These are phyloP conservation scores for Alviniconcha strummeri DNA, from an alignment of 2,888 invertebrate genomes.

Conservation along the genomic window DNA sequence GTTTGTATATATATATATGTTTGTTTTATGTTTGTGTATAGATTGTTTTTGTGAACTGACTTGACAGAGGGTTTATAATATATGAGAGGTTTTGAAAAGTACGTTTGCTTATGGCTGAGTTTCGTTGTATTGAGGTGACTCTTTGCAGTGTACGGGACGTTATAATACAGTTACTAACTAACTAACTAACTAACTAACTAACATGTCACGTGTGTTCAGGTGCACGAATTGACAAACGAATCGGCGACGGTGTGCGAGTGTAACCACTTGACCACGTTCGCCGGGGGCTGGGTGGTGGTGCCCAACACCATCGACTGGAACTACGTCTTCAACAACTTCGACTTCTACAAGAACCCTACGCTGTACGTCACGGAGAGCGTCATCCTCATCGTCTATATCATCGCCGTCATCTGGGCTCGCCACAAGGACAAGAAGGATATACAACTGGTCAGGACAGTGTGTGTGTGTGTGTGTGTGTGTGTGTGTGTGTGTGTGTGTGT, in stretches of 20 bases:
- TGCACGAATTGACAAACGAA: conserved; percentile 50
- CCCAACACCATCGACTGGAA: conserved; percentile 76
- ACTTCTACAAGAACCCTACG: conserved; percentile 74
- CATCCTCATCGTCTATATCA: conserved; percentile 68
- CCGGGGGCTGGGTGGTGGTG: conserved; percentile 74
- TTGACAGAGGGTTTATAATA: no score
- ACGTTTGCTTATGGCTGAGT: no score
- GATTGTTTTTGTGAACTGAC: no score
- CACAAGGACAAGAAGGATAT: conserved; percentile 73
- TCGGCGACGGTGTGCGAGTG: conserved; percentile 59
- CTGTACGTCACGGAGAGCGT: conserved; percentile 75
- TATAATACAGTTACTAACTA: no score
- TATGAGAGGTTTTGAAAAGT: no score
- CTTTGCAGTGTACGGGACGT: no score
- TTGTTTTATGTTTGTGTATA: no score
- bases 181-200: no score
- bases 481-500: not conserved
- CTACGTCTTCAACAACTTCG: conserved; percentile 74
- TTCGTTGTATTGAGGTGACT: no score
- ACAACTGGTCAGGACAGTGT: conserved; percentile 64
- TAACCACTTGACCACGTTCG: conserved; percentile 74
- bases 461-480: not conserved
- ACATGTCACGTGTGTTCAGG: conserved; percentile 38
- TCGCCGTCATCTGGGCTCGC: conserved; percentile 73
- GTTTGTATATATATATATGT: no score